Conservation (phyloP, 1,140 invertebrate genomes). For the Lysiphlebus fabarum region DNA sequence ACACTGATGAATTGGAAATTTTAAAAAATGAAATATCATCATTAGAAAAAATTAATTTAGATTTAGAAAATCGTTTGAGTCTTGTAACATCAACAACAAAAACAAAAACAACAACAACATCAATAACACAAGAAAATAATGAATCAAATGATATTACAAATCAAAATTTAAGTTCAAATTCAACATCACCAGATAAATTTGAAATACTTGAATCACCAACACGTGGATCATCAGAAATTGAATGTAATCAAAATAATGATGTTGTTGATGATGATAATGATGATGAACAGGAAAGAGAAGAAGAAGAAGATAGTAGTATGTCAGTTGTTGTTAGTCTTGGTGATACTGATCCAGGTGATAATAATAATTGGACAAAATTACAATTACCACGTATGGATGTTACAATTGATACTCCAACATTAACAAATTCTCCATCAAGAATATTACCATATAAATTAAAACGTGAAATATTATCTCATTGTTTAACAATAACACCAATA, state of each 20-base stretch:
- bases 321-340: slow-evolving; percentile 46
- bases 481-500: slow-evolving; percentile 40
- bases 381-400: slow-evolving; percentile 40
- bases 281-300: background rate
- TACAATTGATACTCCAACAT: slow-evolving; percentile 30
- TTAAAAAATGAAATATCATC: slow-evolving; percentile 22
- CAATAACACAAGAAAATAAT: background rate
- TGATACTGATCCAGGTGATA: slow-evolving; percentile 51
- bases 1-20: slow-evolving; percentile 38
- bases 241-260: slow-evolving; percentile 30
- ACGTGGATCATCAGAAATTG: slow-evolving; percentile 36
- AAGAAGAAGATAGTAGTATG: slow-evolving; percentile 43
- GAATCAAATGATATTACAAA: slow-evolving; percentile 25
- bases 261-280: too few species aligned
- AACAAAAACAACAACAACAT: slow-evolving; percentile 53
- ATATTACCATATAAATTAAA: slow-evolving; percentile 57
- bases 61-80: slow-evolving; percentile 56
- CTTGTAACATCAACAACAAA: slow-evolving; percentile 6
- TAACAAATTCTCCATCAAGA: slow-evolving; percentile 40
- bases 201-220: slow-evolving; percentile 46
- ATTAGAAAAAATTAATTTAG: slow-evolving; percentile 34
- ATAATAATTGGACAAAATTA: slow-evolving; percentile 47
- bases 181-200: slow-evolving; percentile 51
- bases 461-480: slow-evolving; percentile 53
- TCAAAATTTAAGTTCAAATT: slow-evolving; percentile 45